Base-by-base conservation (phyloP, 2,113 vertebrate species). In the Oxygymnocypris stewartii region DNA sequence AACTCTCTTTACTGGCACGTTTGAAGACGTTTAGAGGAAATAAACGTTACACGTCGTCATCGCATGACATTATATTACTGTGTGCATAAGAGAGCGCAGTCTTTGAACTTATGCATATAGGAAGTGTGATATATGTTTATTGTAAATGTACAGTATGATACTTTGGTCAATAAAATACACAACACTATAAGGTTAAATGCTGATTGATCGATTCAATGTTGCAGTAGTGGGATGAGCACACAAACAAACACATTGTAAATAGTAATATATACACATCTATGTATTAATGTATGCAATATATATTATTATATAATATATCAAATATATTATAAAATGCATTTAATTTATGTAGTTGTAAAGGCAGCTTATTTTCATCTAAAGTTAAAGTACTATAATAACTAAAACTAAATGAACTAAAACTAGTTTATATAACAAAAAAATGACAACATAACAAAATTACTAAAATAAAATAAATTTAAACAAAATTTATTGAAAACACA, bases 21-120 rank as follows among this genome's bases (percentile, higher is more conserved):
- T 54, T 79, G 76, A 79, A 42, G 57, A 42, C 23, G 18, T 84
- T 84, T 57, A n/a, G 47, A 20, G 25, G 65, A 69, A 84, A 74
- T 54, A 31, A 57, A 74, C 0, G 67, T 25, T 40, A 61, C 25
- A 54, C 13, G 18, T 73, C 42, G 9, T 10, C 1, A 18, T 73
- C 69, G 20, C 69, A 16, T 37, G 69, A 73, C 69, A 73, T 40
- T 40, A 49, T 13, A 47, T 6, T 18, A 49, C 4, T 47, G 73
- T 42, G 40, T 75, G n/a, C 73, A 75, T 23, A 49, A 7, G 42
- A 54, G 9, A 54, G 57, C 8, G 2, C 4, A 9, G 7, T 59
- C 57, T 59, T 59, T 59, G 57, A 51, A 28, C 47, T 54, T 54
- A 31, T 47, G 75, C 5, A 13, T 75, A 44, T 44, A 12, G 9